Percentiles rank a stretch among this genome's conserved stretches.
Evolutionary conservation across 2,797 vertebrate species (phyloP).

Genomic region (Silurus aristotelis): DNA sequence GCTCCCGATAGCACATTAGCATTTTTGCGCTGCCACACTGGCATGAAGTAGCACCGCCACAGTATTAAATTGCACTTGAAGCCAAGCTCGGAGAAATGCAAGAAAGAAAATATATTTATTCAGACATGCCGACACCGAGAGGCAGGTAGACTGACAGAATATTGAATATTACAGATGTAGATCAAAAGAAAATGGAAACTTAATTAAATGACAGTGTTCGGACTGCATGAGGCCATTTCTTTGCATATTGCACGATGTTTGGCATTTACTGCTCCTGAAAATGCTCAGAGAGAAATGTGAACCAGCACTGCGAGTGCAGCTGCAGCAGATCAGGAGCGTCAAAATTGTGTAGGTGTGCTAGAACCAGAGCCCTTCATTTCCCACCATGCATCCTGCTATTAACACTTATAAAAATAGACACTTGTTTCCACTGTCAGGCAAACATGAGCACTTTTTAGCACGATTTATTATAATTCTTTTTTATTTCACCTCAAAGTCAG

Average conservation of each 20-base stretch:
- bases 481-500: background rate
- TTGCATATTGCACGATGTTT: background rate
- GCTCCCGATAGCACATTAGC: constrained; percentile 70
- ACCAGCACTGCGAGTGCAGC: constrained; percentile 26
- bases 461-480: background rate
- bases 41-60: constrained; percentile 55
- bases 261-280: constrained; percentile 35
- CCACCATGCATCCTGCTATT: constrained; percentile 17
- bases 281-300: constrained; percentile 11
- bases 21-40: constrained; percentile 65
- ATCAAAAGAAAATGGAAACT: constrained; percentile 2
- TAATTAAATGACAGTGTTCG: background rate
- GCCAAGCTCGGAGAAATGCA: constrained; percentile 25
- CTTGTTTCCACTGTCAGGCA: background rate
- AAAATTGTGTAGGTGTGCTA: constrained; percentile 34
- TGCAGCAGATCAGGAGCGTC: constrained; percentile 16
- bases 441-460: background rate
- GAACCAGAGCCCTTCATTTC: constrained; percentile 43
- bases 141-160: constrained; percentile 22
- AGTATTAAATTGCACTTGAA: constrained; percentile 72
- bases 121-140: background rate
- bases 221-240: background rate
- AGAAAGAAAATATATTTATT: constrained; percentile 28
- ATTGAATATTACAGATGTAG: background rate
- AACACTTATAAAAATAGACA: constrained; percentile 4